Percentiles rank a stretch among this genome's conserved stretches.
phyloP scores from a whole-genome alignment of 2,797 vertebrate genomes.

The Podarcis lilfordi region DNA sequence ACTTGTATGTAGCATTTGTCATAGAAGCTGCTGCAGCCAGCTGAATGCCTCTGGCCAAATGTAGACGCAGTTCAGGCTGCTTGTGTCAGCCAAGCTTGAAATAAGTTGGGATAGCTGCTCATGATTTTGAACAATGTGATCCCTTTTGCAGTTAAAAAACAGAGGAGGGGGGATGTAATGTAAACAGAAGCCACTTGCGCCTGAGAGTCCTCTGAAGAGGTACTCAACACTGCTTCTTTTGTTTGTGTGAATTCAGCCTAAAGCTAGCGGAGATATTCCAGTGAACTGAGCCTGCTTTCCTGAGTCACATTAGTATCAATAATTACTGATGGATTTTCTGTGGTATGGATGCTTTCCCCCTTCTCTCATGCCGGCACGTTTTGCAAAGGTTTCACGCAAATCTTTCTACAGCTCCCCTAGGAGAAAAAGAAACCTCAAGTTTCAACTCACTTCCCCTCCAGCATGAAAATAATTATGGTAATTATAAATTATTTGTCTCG shows the following conservation, averaged over 20 bases:
- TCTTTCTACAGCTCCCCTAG: not conserved
- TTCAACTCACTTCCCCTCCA: conserved; percentile 32
- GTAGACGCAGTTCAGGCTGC: no score
- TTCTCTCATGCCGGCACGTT: conserved; percentile 31
- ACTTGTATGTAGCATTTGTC: not conserved
- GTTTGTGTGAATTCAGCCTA: not conserved
- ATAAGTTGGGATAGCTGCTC: not conserved
- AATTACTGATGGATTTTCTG: conserved; percentile 25
- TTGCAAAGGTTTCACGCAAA: conserved; percentile 29
- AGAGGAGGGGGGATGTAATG: not conserved
- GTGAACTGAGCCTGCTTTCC: not conserved
- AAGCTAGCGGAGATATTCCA: not conserved
- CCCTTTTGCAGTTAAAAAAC: not conserved
- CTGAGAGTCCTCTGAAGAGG: not conserved
- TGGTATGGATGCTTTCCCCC: not conserved
- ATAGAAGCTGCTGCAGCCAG: not conserved
- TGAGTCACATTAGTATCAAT: not conserved
- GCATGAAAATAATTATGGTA: conserved; percentile 26
- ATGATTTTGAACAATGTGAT: not conserved
- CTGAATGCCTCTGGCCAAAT: not conserved
- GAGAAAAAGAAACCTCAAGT: conserved; percentile 5
- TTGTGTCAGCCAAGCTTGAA: not conserved
- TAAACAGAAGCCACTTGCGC: not conserved
- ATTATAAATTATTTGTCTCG: conserved; percentile 30
- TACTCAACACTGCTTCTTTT: not conserved